Base-by-base conservation (phyloP, 2,888 invertebrate species). In the Tachystola acroxantha region DNA sequence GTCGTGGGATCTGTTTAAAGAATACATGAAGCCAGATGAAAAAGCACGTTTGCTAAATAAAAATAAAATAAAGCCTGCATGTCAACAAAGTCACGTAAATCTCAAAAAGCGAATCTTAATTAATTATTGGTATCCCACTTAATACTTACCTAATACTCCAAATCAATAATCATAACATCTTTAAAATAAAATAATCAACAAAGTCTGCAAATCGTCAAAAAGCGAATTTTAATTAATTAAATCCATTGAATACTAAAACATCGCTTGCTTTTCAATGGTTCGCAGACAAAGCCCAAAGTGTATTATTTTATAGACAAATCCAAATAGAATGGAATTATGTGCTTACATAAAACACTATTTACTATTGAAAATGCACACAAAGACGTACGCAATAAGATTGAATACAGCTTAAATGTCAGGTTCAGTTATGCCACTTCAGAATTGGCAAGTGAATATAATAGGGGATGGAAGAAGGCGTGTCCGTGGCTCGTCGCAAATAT, bases 241-340 rank as follows among this genome's bases (percentile, higher is more conserved):
- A 73, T 82, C 79, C 67, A 74, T 72, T 78, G 65, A 75, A 72
- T 64, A 67, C 70, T 71, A 66, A 76, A 82, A 81, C 84, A 81
- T 75, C 80, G 74, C 75, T 80, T 78, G 71, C 74, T 72, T 75
- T 71, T 69, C 75, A 79, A 74, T 77, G 74, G 75, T 60, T 24
- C 49, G 47, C 81, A 74, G 75, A 84, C 85, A 85, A 85, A 81
- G 81, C 75, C 66, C 75, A 80, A 82, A 84, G 80, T 82, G 81
- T 84, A 85, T 86, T 85, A 86, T 85, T 84, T 84, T 77, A 84
- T 84, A 76, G 75, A 78, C 76, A 79, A 81, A 75, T 74, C 75
- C 59, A 72, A 73, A 74, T 67, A 62, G 50, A 58, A 60, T 58
- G 45, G 51, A 52, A 54, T 63, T 64, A 65, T 64, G 57, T 66